Base-by-base conservation (phyloP, 2,797 vertebrate genomes). In the Sebastes diploproa region DNA sequence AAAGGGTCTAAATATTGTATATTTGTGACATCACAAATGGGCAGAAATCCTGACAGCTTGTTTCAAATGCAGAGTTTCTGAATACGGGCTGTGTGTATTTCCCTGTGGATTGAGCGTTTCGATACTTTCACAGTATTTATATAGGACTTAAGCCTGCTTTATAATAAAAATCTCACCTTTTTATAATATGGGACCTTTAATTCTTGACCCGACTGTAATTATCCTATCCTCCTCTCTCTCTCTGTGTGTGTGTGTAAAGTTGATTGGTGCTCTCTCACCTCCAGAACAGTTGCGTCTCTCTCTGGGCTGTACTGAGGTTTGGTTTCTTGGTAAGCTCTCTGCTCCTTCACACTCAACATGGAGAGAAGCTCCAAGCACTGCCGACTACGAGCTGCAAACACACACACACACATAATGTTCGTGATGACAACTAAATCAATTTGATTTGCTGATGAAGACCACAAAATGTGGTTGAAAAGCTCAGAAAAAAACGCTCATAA, bases 311-410 rank as follows among this genome's bases (percentile, higher is more conserved):
- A 90, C 2, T 91, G 80, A 2, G 88, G 93, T 75, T 91, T 84
- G 25, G 89, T 96, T 59, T 91, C 95, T 87, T 95, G 94, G 80
- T 96, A 94, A 62, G 88, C 83, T 63, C 93, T 96, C 94, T 96
- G 96, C 75, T 98, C 95, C 62, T 94, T 95, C 73, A 94, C 77
- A 60, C 95, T 96, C 14, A 98, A 91, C 95, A 97, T 93, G 30
- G 97, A 95, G 7, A 98, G 90, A 30, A 96, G 93, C 91, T 98
- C 97, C 90, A 96, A 80, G 86, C 93, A 96, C 86, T 96, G 96
- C 66, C 94, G 96, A 75, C 92, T 96, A 67, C 97, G 72, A 81
- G 93, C 97, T 98, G 72, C 8, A 82, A 20, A 32, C 32, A 32
- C 32, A 32, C 32, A 32, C 32, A 56, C 50, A 23, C 32, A 77